These are phyloP conservation scores for Heliconius hermathena DNA, from an alignment of 1,140 invertebrate genomes.

Conservation along the genomic window DNA sequence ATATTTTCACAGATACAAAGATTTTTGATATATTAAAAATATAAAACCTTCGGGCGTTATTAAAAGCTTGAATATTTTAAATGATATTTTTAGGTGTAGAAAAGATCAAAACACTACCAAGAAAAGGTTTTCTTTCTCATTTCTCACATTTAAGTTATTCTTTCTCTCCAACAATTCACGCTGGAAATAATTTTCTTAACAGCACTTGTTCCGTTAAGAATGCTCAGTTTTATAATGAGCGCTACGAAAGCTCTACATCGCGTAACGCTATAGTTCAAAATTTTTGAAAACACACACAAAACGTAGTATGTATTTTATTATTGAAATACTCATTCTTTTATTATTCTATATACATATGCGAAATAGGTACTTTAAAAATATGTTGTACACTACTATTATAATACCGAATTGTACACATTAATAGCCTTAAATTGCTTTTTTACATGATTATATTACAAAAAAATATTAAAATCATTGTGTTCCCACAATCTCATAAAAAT, in stretches of 20 bases:
- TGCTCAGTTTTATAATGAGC: constrained; percentile 28
- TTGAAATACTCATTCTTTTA: no score
- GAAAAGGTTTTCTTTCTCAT: constrained; percentile 12
- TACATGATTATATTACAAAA: no score
- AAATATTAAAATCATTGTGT: no score
- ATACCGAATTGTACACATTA: no score
- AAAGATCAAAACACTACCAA: not conserved
- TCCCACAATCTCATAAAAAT: no score
- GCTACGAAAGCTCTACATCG: constrained; percentile 25
- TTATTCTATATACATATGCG: no score
- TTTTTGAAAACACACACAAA: no score
- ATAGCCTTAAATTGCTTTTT: no score
- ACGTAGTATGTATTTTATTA: no score
- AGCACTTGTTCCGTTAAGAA: constrained; percentile 18
- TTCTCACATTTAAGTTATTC: constrained; percentile 14
- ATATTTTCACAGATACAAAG: not conserved
- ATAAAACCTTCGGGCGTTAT: not conserved
- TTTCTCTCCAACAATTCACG: constrained; percentile 14
- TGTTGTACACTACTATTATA: no score
- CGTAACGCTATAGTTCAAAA: not conserved
- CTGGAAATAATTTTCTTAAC: constrained; percentile 28
- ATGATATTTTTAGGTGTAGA: not conserved
- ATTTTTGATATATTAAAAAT: not conserved
- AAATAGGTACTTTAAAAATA: no score
- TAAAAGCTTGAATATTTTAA: not conserved